Base-by-base conservation (phyloP, 2,797 vertebrate genomes). In the Phrynocephalus guinanensis region DNA sequence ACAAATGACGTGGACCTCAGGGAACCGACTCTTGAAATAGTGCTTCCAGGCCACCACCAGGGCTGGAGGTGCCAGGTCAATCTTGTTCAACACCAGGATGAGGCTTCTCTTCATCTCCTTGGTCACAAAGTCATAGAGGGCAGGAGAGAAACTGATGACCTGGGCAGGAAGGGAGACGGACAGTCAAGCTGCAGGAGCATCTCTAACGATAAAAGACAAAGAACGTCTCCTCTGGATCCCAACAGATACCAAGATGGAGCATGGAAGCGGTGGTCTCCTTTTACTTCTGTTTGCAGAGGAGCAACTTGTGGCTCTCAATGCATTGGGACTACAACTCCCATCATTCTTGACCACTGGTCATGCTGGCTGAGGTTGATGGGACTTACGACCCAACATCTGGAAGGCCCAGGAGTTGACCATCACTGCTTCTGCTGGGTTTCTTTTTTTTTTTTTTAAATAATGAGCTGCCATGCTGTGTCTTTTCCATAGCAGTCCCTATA, bases 21-120 rank as follows among this genome's bases (percentile, higher is more conserved):
- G 98, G 87, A 98, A 98, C 90, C 96, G 97, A 28, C 95, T 96
- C 83, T 97, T 96, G 94, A 99, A 97, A 90, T 98, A 98, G 93
- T 99, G 97, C 93, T 97, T 98, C 98, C 98, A 99, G 91, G 98
- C 98, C 0, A 98, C 96, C 84, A 98, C 98, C 3, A 99, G 95
- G 0, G 98, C 95, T 0, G 98, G 96, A 0, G 98, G 97, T 76
- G 97, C 97, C 89, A 99, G 95, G 91, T 99, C 98, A 0, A 95
- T 96, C 94, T 99, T 99, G 96, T 99, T 99, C 91, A 99, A 95
- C 81, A 99, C 97, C 94, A 99, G 93, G 80, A 99, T 93, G 60
- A 98, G 95, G 1, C 97, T 96, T 95, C 98, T 97, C 60, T 97
- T 96, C 48, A 98, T 94, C 28, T 98, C 97, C 83, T 90, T 96